Conservation (phyloP, 1,140 invertebrate genomes). For the Papilio helenus region DNA sequence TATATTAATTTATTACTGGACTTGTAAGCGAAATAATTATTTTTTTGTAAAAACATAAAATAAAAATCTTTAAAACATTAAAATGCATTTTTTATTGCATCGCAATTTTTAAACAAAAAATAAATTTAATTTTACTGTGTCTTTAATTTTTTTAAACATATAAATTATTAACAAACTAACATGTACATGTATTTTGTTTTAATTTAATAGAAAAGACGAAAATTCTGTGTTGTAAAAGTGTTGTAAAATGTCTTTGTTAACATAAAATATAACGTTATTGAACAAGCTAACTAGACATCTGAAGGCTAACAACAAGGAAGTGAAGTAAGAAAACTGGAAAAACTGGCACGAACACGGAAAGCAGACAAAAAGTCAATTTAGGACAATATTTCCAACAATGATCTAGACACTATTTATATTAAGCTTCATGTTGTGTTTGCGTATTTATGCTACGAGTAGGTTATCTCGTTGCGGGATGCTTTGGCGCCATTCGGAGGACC, state of each 20-base stretch:
- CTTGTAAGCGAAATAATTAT: too few relatives aligned
- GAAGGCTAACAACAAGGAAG: conserved; percentile 36
- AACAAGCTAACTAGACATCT: neutral
- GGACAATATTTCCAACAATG: neutral
- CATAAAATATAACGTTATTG: conserved; percentile 3
- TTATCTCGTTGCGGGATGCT: conserved; percentile 58
- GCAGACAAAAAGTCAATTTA: conserved; percentile 22
- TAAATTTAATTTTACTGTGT: too few relatives aligned
- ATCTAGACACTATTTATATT: neutral
- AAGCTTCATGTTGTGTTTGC: neutral
- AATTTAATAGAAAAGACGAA: neutral
- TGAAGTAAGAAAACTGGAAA: conserved; percentile 31
- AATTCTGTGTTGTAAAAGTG: neutral
- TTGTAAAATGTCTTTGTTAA: neutral
- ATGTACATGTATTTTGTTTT: too few relatives aligned
- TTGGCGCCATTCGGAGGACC: conserved; percentile 61
- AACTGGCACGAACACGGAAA: conserved; percentile 36
- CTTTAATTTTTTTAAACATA: too few relatives aligned
- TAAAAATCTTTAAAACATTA: too few relatives aligned
- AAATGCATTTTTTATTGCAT: too few relatives aligned
- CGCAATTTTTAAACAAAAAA: too few relatives aligned
- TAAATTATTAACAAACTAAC: too few relatives aligned
- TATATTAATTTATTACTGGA: too few relatives aligned
- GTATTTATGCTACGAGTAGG: conserved; percentile 33
- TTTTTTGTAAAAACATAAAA: too few relatives aligned